Evolutionary conservation across 2,113 vertebrate genomes (phyloP).

Genomic region (Cynoglossus semilaevis): DNA sequence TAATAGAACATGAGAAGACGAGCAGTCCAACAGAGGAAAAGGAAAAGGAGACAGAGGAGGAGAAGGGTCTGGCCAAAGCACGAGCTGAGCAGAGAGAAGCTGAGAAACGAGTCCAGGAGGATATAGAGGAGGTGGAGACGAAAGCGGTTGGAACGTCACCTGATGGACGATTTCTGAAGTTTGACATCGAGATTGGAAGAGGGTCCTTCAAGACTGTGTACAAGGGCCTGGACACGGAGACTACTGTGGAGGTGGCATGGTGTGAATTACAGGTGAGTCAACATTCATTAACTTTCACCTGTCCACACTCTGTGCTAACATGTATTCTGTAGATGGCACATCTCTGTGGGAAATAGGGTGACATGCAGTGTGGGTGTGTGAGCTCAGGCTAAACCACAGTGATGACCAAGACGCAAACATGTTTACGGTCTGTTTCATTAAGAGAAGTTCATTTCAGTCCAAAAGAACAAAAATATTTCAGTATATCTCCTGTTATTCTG

Average conservation of each 20-base stretch:
- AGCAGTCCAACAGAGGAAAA: conserved; percentile 42
- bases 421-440: too few relatives aligned
- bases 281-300: not conserved
- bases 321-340: conserved; percentile 1
- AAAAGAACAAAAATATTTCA: not conserved
- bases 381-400: too few relatives aligned
- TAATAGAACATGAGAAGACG: conserved; percentile 23
- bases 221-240: conserved; percentile 96
- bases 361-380: too few relatives aligned
- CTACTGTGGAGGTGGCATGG: conserved; percentile 98
- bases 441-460: too few relatives aligned
- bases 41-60: conserved; percentile 59
- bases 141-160: conserved; percentile 96
- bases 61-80: conserved; percentile 68
- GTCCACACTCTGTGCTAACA: not conserved
- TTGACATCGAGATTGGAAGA: conserved; percentile 96
- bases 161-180: conserved; percentile 95
- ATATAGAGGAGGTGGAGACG: conserved; percentile 94
- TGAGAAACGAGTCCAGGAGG: conserved; percentile 83
- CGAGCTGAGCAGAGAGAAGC: conserved; percentile 76
- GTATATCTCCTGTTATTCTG: not conserved
- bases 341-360: too few relatives aligned
- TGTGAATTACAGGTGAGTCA: conserved; percentile 93
- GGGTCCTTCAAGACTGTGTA: conserved; percentile 99
- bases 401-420: too few relatives aligned